Percentiles rank a stretch among this genome's conserved stretches.
Conservation (phyloP, 2,797 vertebrate species). For the Lithobates pipiens region DNA sequence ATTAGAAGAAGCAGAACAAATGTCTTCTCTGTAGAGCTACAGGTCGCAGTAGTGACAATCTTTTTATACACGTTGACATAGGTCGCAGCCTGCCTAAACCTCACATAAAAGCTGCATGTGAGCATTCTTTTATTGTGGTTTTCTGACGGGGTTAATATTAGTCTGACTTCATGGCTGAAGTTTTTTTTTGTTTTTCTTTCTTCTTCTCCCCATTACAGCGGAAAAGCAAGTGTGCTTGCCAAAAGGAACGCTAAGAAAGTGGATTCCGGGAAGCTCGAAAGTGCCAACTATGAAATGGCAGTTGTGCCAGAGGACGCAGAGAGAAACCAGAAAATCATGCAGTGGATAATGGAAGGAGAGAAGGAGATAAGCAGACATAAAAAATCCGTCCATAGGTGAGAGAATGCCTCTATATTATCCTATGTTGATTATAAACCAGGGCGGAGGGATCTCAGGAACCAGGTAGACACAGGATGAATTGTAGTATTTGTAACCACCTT, state of each 20-base stretch:
- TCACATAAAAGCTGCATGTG: too few species aligned
- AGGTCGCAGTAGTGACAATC: too few species aligned
- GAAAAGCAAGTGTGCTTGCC: constrained; percentile 81
- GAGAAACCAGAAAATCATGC: constrained; percentile 94
- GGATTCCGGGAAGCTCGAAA: constrained; percentile 80
- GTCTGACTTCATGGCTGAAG: too few species aligned
- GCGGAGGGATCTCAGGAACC: too few species aligned
- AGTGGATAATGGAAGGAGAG: constrained; percentile 98
- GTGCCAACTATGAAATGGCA: constrained; percentile 76
- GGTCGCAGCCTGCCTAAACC: too few species aligned
- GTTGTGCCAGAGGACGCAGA: constrained; percentile 86
- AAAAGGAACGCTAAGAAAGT: constrained; percentile 86
- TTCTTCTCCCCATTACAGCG: constrained; percentile 69
- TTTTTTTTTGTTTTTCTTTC: not conserved
- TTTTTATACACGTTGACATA: too few species aligned
- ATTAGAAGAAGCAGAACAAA: too few species aligned
- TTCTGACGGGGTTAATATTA: too few species aligned
- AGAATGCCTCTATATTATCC: not conserved
- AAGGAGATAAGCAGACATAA: constrained; percentile 92
- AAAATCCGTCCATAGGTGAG: constrained; percentile 88
- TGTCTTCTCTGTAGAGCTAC: too few species aligned
- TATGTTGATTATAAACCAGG: not conserved
- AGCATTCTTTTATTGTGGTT: too few species aligned
- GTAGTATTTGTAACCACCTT: too few species aligned
- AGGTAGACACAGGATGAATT: too few species aligned